Evolutionary conservation across 2,888 invertebrate species (phyloP), one percentile per base, ranked within the genome.

Genomic region (Fabriciana adippe): DNA sequence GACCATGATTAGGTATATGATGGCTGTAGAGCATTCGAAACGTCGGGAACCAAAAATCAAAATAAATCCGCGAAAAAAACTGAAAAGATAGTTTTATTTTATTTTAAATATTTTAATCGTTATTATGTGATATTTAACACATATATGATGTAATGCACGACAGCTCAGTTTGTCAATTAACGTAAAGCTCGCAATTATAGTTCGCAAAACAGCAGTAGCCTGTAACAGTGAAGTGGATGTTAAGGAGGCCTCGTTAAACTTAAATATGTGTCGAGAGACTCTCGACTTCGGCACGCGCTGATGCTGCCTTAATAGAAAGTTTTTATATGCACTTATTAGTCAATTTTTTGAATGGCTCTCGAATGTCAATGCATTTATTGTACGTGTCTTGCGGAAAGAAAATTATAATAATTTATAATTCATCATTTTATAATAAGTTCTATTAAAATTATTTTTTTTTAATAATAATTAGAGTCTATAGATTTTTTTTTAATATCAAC

Each of bases 181-280:
- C 18, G 55, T 50, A 50, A 35, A 66, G 16, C 18, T 54, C 48
- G 50, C 53, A 55, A 62, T 65, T 51, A 56, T 51, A 55, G 51
- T 21, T 48, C 48, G 54, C 47, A 21, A 47, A 61, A 47, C 31
- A 47, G n/a, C n/a, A 48, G 61, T 21, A 53, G 35, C 18, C 51
- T 55, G 62, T 57, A 68, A 60, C 21, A 66, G 68, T 59, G 35
- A 45, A 67, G 60, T 66, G 70, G 53, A 35, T 14, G 57, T 48
- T 45, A 51, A 68, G 54, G 63, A 57, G 68, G 64, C 72, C 68
- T 70, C 68, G 64, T 64, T 67, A 67, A 64, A 51, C 54, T 41
- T 57, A 68, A 72, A 73, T 64, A 63, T 69, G 66, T 71, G 72
- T 72, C 70, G 70, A 73, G 72, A 54, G 60, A 15, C 67, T 35